These are phyloP conservation scores for Drosophila lacteicornis DNA, from an alignment of 1,140 invertebrate species.

Conservation along the genomic window DNA sequence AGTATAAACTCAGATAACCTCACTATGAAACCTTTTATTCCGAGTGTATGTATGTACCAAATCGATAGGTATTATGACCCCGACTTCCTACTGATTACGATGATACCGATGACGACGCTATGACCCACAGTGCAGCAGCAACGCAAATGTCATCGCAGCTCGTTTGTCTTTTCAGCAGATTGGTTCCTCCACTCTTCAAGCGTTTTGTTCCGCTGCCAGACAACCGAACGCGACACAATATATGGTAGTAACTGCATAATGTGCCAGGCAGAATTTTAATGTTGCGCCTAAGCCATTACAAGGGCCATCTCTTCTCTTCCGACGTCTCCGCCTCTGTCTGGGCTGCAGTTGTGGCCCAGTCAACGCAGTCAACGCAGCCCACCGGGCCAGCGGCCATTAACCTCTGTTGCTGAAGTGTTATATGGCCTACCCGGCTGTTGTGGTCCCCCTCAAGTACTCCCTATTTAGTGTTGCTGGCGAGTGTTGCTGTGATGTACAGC, in stretches of 20 bases:
- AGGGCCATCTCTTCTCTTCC: conserved; percentile 46
- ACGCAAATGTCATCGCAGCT: conserved; percentile 46
- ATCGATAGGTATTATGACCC: conserved; percentile 12
- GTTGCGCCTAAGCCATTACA: conserved; percentile 52
- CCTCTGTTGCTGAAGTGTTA: conserved; percentile 24
- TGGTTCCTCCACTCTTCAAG: conserved; percentile 30
- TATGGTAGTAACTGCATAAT: conserved; percentile 46
- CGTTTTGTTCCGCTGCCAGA: conserved; percentile 44
- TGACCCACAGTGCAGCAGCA: conserved; percentile 3
- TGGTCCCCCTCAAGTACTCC: conserved; percentile 15
- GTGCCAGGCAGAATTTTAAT: conserved; percentile 51
- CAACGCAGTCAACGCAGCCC: conserved; percentile 30
- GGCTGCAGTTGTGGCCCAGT: conserved; percentile 36
- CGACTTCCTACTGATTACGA: conserved; percentile 17
- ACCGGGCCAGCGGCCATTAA: conserved; percentile 55
- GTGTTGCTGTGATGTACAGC: conserved; percentile 36
- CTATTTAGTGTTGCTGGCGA: conserved; percentile 24
- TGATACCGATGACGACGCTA: conserved; percentile 20
- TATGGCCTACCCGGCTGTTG: conserved; percentile 9
- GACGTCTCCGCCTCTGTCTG: conserved; percentile 6
- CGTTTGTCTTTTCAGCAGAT: conserved; percentile 56
- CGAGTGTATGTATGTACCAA: neutral
- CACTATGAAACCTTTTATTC: neutral
- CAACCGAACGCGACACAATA: conserved; percentile 31
- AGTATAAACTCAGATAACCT: too few relatives aligned